These are phyloP conservation scores for Polia nebulosa DNA, from an alignment of 2,888 invertebrate genomes.

Conservation along the genomic window DNA sequence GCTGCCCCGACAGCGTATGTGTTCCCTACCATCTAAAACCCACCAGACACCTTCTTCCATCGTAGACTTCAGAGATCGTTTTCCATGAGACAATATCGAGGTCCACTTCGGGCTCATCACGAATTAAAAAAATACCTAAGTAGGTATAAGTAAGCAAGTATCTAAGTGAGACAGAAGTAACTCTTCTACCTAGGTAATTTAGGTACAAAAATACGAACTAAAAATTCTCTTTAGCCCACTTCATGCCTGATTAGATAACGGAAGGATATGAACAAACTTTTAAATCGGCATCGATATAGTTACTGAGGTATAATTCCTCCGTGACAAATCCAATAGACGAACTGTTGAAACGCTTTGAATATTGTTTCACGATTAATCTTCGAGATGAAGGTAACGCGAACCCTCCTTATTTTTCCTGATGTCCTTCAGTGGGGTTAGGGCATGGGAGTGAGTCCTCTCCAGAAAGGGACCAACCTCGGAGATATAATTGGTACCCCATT, in stretches of 20 bases:
- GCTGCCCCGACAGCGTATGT: too few relatives aligned
- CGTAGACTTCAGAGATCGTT: too few relatives aligned
- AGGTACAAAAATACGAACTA: neutral
- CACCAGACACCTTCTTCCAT: neutral
- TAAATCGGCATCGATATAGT: constrained; percentile 33
- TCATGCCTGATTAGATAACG: constrained; percentile 29
- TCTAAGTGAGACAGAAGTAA: neutral
- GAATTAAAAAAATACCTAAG: neutral
- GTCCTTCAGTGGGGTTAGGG: too few relatives aligned
- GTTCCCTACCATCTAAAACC: neutral
- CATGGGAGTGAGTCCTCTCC: too few relatives aligned
- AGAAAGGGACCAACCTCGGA: too few relatives aligned
- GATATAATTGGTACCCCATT: too few relatives aligned
- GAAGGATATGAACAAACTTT: constrained; percentile 41
- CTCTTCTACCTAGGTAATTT: neutral
- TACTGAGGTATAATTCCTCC: constrained; percentile 33
- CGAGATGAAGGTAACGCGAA: neutral
- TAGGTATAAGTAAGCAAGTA: neutral
- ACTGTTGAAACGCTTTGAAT: constrained; percentile 9
- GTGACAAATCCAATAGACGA: constrained; percentile 22
- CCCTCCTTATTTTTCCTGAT: too few relatives aligned
- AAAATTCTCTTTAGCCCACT: constrained; percentile 3
- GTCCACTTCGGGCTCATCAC: neutral
- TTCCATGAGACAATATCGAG: neutral
- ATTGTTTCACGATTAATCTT: neutral